Conservation (phyloP, 2,797 vertebrate species). For the Acipenser ruthenus region DNA sequence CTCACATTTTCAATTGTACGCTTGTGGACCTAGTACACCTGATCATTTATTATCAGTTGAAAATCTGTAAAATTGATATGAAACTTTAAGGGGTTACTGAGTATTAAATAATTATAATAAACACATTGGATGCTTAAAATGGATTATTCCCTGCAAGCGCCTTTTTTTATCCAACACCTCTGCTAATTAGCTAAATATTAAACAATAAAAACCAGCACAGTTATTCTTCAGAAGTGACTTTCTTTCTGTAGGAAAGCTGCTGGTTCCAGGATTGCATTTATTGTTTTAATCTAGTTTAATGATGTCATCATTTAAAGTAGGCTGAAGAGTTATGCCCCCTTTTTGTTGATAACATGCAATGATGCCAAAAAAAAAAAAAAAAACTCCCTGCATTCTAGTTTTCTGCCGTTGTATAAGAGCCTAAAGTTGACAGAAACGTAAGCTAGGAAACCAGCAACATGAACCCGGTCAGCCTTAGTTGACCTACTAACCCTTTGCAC, state of each 20-base stretch:
- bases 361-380: background rate
- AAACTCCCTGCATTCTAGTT: conserved; percentile 11
- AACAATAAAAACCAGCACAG: background rate
- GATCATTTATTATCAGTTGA: background rate
- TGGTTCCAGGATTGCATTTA: no score
- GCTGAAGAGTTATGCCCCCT: no score
- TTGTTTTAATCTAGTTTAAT: no score
- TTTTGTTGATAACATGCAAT: background rate
- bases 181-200: conserved; percentile 1
- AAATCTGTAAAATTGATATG: no score
- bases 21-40: background rate
- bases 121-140: no score
- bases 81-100: no score
- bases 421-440: background rate
- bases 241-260: no score
- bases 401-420: conserved; percentile 1
- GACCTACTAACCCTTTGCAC: conserved; percentile 19
- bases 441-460: background rate
- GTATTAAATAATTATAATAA: no score
- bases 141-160: background rate
- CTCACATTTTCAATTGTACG: no score
- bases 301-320: no score
- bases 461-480: background rate
- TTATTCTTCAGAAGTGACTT: background rate
- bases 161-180: background rate